Base-by-base conservation (phyloP, 2,888 invertebrate genomes). In the Apotomis capreana region DNA sequence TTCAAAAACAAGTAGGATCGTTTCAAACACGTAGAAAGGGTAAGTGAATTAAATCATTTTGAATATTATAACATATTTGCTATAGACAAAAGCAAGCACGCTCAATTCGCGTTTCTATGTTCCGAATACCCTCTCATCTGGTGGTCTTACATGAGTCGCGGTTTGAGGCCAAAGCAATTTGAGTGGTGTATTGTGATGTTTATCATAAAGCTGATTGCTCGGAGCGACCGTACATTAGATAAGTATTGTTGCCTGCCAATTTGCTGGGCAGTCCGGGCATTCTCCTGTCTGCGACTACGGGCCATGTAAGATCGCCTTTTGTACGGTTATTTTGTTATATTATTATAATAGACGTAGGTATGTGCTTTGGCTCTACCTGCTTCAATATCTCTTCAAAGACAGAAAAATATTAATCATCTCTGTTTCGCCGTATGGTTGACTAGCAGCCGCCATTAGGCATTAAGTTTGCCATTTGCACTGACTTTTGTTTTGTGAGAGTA, bases 111-210 rank as follows among this genome's bases (percentile, higher is more conserved):
- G 1, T 37, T 37, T 58, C 12, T 37, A 12, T 57, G 37, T 37
- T 58, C 12, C 36, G n/a, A 58, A 37, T n/a, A 36, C n/a, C 26
- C 12, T 40, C n/a, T 8, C 8, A 64, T 44, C 10, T 44, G 54
- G 46, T 57, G 44, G 44, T 46, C 8, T 68, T 15, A 67, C 55
- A 67, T 40, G 58, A 37, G 58, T n/a, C 10, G n/a, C n/a, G 5
- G 67, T 71, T 67, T 61, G 68, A 72, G 71, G 71, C 71, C 71
- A 68, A 58, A 68, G 68, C 68, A 72, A 72, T 72, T 72, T 68
- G 54, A 63, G 44, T 63, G 55, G 40, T 67, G 72, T 58, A 72
- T 68, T 68, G 63, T 72, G 63, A 68, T 72, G 58, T 68, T 68
- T 72, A 68, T 68, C 68, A 72, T 68, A 68, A 71, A 68, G 63